Evolutionary conservation across 2,113 vertebrate genomes (phyloP).

Genomic region (Myotis yumanensis): DNA sequence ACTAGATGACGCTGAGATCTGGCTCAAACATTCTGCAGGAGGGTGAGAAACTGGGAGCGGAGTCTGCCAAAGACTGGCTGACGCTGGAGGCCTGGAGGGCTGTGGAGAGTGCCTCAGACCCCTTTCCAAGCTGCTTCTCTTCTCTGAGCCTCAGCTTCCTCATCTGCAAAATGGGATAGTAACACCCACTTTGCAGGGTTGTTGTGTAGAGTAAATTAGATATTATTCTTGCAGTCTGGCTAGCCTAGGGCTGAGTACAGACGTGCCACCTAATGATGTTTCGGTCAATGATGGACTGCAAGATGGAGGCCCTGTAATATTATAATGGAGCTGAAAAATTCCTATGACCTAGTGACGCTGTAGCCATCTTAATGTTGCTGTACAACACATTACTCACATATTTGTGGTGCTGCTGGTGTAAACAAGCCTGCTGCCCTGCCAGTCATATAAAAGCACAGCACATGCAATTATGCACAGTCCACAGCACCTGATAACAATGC

Average conservation of each 20-base stretch:
- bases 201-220: background rate
- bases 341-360: background rate
- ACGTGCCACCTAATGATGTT: no score
- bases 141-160: background rate
- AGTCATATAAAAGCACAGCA: background rate
- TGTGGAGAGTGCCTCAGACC: background rate
- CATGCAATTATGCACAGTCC: background rate
- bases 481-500: rapidly evolving
- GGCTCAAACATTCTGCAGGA: background rate
- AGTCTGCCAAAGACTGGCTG: no score
- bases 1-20: background rate
- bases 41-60: background rate
- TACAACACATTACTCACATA: background rate
- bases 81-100: background rate
- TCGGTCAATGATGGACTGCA: background rate
- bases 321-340: background rate
- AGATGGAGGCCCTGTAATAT: background rate
- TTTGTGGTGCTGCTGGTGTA: background rate
- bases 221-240: background rate
- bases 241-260: background rate
- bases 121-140: background rate
- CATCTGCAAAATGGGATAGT: background rate
- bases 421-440: background rate
- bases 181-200: background rate
- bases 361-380: background rate